These are phyloP conservation scores for Littorina saxatilis DNA, from an alignment of 1,140 invertebrate genomes.

Conservation along the genomic window DNA sequence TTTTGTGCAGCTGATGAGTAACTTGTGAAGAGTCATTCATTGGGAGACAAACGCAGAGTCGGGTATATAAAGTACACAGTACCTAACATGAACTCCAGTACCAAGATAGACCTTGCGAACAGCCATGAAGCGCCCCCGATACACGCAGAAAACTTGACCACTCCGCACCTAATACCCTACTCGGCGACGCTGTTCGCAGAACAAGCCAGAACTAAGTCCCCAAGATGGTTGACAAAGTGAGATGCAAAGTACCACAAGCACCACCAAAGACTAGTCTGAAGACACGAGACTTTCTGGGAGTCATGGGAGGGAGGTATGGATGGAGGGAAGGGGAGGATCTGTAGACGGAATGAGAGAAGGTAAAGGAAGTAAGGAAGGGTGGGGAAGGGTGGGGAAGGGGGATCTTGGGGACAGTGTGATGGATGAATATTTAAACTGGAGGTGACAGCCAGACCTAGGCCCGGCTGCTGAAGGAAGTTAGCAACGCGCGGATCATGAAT, in stretches of 20 bases:
- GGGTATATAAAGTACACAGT: background rate
- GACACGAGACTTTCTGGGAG: too few relatives aligned
- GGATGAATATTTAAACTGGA: conserved; percentile 48
- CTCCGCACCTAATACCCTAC: too few relatives aligned
- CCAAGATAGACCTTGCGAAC: too few relatives aligned
- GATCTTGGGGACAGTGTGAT: conserved; percentile 28
- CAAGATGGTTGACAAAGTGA: background rate
- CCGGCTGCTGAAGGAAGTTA: conserved; percentile 33
- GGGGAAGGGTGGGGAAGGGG: background rate
- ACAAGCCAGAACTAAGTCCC: background rate
- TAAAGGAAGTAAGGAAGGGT: background rate
- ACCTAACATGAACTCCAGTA: too few relatives aligned
- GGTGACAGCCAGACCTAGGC: conserved; percentile 45
- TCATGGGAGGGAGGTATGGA: background rate
- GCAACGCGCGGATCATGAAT: conserved; percentile 44
- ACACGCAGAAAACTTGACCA: too few relatives aligned
- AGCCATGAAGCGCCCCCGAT: too few relatives aligned
- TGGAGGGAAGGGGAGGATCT: background rate
- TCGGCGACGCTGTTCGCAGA: background rate
- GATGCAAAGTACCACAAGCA: too few relatives aligned
- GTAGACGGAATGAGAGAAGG: background rate
- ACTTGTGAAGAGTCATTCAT: background rate
- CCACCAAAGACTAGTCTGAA: too few relatives aligned
- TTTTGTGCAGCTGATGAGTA: too few relatives aligned
- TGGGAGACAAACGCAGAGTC: background rate